A percentile compares a stretch with the other conserved stretches of the same genome.
phyloP scores from a whole-genome alignment of 2,888 invertebrate genomes.

The Stratiomys singularior region DNA sequence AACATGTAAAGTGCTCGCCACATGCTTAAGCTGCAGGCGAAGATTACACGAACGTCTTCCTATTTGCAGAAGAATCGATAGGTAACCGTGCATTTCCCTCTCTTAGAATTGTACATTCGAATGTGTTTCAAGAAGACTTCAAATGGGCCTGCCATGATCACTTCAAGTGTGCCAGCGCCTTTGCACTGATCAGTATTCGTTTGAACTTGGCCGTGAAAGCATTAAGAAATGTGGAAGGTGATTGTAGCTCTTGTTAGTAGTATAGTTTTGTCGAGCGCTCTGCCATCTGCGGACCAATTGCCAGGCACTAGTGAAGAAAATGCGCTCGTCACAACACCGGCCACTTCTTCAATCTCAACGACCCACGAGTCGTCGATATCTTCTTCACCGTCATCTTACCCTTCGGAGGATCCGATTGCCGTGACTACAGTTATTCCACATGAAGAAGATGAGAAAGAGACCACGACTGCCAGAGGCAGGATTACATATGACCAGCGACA shows the following conservation, averaged over 20 bases:
- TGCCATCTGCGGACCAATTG: not conserved
- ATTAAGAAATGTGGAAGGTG: constrained; percentile 31
- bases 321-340: not conserved
- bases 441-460: constrained; percentile 52
- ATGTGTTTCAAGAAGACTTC: constrained; percentile 19
- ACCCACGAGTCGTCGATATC: not conserved
- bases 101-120: not conserved
- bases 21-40: not conserved
- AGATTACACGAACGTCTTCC: not conserved
- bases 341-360: not conserved
- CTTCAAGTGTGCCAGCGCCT: constrained; percentile 1
- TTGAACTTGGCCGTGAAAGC: constrained; percentile 50
- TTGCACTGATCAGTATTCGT: constrained; percentile 42
- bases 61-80: constrained; percentile 25
- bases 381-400: not conserved
- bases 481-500: constrained; percentile 73
- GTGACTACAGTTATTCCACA: constrained; percentile 6
- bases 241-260: constrained; percentile 1
- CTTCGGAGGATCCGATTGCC: constrained; percentile 16
- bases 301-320: not conserved
- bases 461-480: constrained; percentile 55
- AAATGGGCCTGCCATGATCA: not conserved
- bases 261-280: not conserved
- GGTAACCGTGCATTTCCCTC: constrained; percentile 44
- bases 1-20: constrained; percentile 8